A percentile compares a stretch with the other conserved stretches of the same genome.
Conservation (phyloP, 2,888 invertebrate genomes). For the Tanaodytes sp. region DNA sequence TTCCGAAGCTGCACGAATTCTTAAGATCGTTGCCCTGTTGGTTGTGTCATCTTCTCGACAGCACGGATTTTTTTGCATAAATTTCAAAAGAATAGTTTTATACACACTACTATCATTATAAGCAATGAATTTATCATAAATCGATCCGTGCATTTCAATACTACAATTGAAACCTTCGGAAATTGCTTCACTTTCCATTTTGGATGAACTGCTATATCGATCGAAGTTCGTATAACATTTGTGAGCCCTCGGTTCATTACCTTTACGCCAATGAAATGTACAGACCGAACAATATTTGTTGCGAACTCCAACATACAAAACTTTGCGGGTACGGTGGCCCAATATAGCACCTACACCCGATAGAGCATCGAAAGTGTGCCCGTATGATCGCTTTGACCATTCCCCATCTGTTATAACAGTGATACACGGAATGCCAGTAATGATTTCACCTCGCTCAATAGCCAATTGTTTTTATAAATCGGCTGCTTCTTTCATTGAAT, state of each 20-base stretch:
- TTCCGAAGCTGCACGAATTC: conserved; percentile 11
- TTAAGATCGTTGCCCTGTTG: conserved; percentile 2
- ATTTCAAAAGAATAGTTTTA: conserved; percentile 14
- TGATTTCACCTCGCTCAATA: no score
- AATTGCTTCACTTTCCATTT: no score
- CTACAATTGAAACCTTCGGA: conserved; percentile 43
- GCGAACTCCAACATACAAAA: conserved; percentile 1
- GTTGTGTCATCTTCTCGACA: no score
- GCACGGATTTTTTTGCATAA: background rate
- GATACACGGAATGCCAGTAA: no score
- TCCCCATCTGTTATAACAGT: no score
- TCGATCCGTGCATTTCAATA: conserved; percentile 39
- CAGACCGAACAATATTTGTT: conserved; percentile 12
- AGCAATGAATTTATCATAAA: conserved; percentile 40
- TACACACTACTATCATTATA: conserved; percentile 66
- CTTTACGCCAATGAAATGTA: conserved; percentile 20
- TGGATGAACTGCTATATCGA: background rate
- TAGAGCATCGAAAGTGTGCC: conserved; percentile 1
- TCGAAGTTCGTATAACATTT: conserved; percentile 59
- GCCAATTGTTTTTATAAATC: no score
- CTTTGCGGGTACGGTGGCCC: conserved; percentile 1
- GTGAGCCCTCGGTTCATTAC: conserved; percentile 43
- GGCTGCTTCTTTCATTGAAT: no score
- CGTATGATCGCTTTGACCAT: conserved; percentile 5
- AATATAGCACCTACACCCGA: conserved; percentile 8